phyloP scores from a whole-genome alignment of 2,888 invertebrate species.

The Cordylochernes scorpioides region DNA sequence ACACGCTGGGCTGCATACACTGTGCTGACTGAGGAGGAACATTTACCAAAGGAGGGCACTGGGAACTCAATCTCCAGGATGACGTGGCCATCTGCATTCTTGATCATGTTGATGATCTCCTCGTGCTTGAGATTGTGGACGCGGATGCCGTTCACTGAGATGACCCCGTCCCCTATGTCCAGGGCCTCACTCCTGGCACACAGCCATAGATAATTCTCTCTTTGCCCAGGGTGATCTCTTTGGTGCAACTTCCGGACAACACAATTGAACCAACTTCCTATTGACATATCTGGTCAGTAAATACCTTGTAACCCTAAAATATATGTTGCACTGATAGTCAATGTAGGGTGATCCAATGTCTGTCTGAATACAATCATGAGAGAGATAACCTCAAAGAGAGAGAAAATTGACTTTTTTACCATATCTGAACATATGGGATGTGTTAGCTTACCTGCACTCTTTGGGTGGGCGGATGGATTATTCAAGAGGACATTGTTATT shows the following conservation, averaged over 20 bases:
- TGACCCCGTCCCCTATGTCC: conserved; percentile 47
- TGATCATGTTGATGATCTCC: conserved; percentile 42
- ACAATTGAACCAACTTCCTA: not conserved
- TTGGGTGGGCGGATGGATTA: too few relatives aligned
- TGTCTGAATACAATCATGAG: too few relatives aligned
- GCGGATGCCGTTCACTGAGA: conserved; percentile 52
- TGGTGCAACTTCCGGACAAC: not conserved
- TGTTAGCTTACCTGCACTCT: too few relatives aligned
- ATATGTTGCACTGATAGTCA: not conserved
- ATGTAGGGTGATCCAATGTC: too few relatives aligned
- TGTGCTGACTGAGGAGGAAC: conserved; percentile 4
- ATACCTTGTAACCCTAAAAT: not conserved
- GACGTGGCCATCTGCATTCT: conserved; percentile 43
- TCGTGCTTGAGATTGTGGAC: conserved; percentile 45
- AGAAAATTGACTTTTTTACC: too few relatives aligned
- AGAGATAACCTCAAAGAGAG: too few relatives aligned
- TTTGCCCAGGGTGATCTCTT: not conserved
- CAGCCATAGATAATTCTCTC: conserved; percentile 1
- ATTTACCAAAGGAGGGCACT: conserved; percentile 48
- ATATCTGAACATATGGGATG: too few relatives aligned
- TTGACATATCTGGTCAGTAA: not conserved
- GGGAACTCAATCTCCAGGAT: conserved; percentile 58
- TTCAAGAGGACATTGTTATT: too few relatives aligned
- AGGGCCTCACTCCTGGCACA: conserved; percentile 37
- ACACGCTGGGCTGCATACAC: not conserved